These are phyloP conservation scores for Nematolebias whitei DNA, from an alignment of 2,113 vertebrate species.

Conservation along the genomic window DNA sequence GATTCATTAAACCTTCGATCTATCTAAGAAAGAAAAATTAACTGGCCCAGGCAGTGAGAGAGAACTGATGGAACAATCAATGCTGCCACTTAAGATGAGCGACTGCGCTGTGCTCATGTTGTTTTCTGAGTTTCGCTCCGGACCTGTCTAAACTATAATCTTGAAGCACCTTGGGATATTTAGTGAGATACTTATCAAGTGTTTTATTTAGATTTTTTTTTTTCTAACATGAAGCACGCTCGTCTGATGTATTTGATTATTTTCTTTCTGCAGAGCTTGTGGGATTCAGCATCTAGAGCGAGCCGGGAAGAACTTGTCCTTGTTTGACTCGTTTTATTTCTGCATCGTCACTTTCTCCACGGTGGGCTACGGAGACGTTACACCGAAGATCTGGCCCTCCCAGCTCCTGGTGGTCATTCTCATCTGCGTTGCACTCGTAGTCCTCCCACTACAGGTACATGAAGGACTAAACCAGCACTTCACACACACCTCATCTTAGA, in stretches of 20 bases:
- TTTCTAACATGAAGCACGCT: neutral
- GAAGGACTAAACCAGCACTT: neutral
- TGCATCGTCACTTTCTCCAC: slow-evolving; percentile 99
- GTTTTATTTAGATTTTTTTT: slow-evolving; percentile 6
- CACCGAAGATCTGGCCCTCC: slow-evolving; percentile 96
- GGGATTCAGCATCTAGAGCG: slow-evolving; percentile 97
- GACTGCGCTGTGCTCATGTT: slow-evolving; percentile 16
- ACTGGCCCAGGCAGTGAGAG: slow-evolving; percentile 7
- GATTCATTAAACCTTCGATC: slow-evolving; percentile 35
- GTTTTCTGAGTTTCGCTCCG: slow-evolving; percentile 19
- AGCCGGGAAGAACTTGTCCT: slow-evolving; percentile 88
- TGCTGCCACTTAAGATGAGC: slow-evolving; percentile 35
- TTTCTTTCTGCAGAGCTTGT: slow-evolving; percentile 78
- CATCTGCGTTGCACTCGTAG: slow-evolving; percentile 96
- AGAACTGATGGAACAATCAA: slow-evolving; percentile 34
- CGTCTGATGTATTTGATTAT: neutral
- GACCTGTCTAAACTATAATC: neutral
- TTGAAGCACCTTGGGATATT: neutral
- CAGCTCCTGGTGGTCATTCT: slow-evolving; percentile 96
- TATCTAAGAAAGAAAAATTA: slow-evolving; percentile 24
- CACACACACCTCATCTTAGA: neutral
- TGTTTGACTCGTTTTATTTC: slow-evolving; percentile 97
- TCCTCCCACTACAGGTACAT: slow-evolving; percentile 92
- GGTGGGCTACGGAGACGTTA: slow-evolving; percentile 95
- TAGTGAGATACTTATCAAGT: neutral